Evolutionary conservation across 2,113 vertebrate genomes (phyloP).

Genomic region (Nipponia nippon): DNA sequence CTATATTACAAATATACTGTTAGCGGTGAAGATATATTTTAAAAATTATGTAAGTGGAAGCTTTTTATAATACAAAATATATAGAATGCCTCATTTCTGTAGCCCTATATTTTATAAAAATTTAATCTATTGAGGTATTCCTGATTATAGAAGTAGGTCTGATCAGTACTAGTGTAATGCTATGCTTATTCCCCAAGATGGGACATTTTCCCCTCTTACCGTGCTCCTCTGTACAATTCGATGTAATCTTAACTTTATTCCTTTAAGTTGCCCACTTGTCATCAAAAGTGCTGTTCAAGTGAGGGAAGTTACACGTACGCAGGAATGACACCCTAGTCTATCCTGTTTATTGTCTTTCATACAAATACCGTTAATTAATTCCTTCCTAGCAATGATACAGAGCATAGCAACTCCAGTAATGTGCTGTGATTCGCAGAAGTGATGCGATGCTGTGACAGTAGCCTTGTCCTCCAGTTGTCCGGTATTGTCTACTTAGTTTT

Average conservation of each 20-base stretch:
- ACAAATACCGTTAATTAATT: not conserved
- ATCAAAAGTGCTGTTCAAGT: not conserved
- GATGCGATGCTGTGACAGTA: not conserved
- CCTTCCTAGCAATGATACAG: not conserved
- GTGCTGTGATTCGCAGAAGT: not conserved
- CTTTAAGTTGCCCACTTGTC: not conserved
- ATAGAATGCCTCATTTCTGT: conserved; percentile 19
- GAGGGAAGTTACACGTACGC: not conserved
- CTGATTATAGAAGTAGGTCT: not conserved
- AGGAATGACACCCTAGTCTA: not conserved
- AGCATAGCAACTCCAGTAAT: not conserved
- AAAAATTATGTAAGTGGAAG: not conserved
- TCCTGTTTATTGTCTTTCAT: not conserved
- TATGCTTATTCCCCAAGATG: not conserved
- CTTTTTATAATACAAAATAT: conserved; percentile 23
- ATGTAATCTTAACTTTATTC: not conserved
- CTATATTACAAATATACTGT: not conserved
- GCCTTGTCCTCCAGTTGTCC: not conserved
- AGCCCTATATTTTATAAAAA: conserved; percentile 58
- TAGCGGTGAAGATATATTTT: conserved; percentile 54
- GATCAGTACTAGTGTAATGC: not conserved
- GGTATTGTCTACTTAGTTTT: not conserved
- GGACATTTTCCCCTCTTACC: not conserved
- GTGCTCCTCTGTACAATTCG: not conserved
- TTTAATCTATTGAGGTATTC: not conserved